Percentiles rank a stretch among this genome's conserved stretches.
Conservation (phyloP, 2,888 invertebrate species). For the Ichneumoninae sp. region DNA sequence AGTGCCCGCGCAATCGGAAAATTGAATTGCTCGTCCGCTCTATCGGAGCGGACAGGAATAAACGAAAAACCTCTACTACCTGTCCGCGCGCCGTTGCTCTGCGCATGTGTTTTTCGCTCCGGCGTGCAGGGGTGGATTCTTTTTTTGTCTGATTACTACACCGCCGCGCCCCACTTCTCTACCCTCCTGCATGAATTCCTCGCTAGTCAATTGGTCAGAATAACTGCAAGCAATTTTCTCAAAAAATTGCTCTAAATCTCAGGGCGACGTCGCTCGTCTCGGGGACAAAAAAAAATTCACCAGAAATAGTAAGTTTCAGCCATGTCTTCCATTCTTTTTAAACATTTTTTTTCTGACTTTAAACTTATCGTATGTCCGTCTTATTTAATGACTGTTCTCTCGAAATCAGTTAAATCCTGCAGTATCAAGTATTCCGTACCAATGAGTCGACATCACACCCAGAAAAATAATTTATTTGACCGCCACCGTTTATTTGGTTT, state of each 20-base stretch:
- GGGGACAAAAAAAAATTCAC: too few relatives aligned
- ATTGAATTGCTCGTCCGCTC: constrained; percentile 62
- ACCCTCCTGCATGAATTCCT: too few relatives aligned
- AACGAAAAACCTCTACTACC: constrained; percentile 47
- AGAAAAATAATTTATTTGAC: too few relatives aligned
- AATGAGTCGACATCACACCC: not conserved
- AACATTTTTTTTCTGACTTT: not conserved
- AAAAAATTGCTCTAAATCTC: too few relatives aligned
- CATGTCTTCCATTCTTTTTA: not conserved
- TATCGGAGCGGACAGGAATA: constrained; percentile 52
- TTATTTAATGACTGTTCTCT: too few relatives aligned
- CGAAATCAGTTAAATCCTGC: not conserved
- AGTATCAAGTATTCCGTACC: not conserved
- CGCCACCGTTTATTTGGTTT: too few relatives aligned
- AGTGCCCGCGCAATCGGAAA: constrained; percentile 61
- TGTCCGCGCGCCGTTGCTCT: constrained; percentile 20
- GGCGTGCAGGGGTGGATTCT: not conserved
- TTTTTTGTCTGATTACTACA: not conserved
- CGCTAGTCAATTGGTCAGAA: too few relatives aligned
- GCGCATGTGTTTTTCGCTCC: constrained; percentile 1
- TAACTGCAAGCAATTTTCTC: too few relatives aligned
- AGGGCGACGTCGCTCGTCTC: too few relatives aligned
- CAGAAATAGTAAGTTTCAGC: too few relatives aligned
- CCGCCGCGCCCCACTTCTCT: too few relatives aligned
- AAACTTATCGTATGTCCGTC: too few relatives aligned